phyloP scores from a whole-genome alignment of 37 sponge, comb jelly and placozoan genomes.

The Ianthella basta region DNA sequence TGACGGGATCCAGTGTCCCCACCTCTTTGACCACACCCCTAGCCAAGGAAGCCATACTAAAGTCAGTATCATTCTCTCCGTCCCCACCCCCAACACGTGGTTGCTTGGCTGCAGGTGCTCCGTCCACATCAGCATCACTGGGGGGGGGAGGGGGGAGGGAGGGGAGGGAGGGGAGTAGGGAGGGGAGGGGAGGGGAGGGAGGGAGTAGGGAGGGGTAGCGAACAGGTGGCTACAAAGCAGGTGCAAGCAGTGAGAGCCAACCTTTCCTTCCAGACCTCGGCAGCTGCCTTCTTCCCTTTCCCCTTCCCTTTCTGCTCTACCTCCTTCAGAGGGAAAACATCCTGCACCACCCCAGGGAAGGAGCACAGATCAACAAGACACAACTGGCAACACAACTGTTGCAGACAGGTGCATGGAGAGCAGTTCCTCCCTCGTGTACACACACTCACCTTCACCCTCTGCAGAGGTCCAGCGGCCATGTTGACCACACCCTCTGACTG shows the following conservation, averaged over 20 bases:
- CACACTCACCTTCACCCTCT: not conserved
- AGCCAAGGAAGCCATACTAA: slow-evolving; percentile 78
- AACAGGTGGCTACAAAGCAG: not conserved
- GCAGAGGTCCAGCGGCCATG: not conserved
- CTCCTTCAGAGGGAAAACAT: slow-evolving; percentile 67
- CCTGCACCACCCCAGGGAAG: slow-evolving; percentile 45
- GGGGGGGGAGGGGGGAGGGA: not conserved
- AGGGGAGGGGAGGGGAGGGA: not conserved
- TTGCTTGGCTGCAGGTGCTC: slow-evolving; percentile 15
- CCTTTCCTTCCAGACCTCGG: slow-evolving; percentile 78
- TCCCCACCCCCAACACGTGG: not conserved
- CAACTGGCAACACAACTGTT: slow-evolving; percentile 80
- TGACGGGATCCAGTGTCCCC: slow-evolving; percentile 88
- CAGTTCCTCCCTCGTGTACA: no score
- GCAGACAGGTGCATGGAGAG: slow-evolving; percentile 68
- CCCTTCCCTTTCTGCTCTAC: slow-evolving; percentile 52
- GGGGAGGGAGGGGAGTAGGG: slow-evolving; percentile 1
- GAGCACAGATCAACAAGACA: slow-evolving; percentile 67
- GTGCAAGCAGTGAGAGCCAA: slow-evolving; percentile 14
- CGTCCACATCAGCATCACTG: slow-evolving; percentile 62
- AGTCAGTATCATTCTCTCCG: slow-evolving; percentile 62
- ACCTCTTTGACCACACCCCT: slow-evolving; percentile 82
- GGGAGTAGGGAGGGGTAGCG: not conserved
- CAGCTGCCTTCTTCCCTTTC: slow-evolving; percentile 39
- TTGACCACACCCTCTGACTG: not conserved